A percentile compares a stretch with the other conserved stretches of the same genome.
phyloP scores from a whole-genome alignment of 2,113 vertebrate species.

The Parotia lawesii region DNA sequence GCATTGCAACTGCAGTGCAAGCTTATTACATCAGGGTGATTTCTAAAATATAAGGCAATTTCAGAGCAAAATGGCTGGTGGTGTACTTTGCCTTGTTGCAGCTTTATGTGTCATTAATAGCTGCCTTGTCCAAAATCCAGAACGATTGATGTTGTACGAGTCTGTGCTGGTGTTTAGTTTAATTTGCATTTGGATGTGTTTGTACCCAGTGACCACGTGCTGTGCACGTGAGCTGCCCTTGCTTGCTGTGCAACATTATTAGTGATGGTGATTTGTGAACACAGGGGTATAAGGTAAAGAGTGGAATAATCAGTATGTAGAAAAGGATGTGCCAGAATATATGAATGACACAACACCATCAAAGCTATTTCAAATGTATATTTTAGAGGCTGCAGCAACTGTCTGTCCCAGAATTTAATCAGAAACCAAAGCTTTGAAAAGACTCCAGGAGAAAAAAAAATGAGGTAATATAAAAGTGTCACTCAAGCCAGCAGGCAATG shows the following conservation, averaged over 20 bases:
- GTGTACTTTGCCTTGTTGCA: neutral
- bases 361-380: conserved; percentile 47
- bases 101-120: conserved; percentile 5
- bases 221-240: conserved; percentile 38
- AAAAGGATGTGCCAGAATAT: conserved; percentile 26
- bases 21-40: neutral
- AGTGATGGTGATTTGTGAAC: conserved; percentile 11
- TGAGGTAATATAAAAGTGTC: conserved; percentile 50
- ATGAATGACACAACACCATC: conserved; percentile 38
- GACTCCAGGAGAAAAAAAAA: conserved; percentile 10
- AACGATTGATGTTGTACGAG: conserved; percentile 33
- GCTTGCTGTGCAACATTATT: neutral
- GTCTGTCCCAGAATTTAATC: conserved; percentile 64
- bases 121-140: neutral
- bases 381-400: conserved; percentile 45
- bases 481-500: conserved; percentile 47
- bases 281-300: neutral
- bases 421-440: conserved; percentile 57
- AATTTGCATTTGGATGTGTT: conserved; percentile 39
- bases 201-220: neutral
- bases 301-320: neutral
- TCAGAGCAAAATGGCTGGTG: neutral
- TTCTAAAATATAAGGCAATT: neutral
- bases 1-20: neutral
- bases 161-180: conserved; percentile 6